Evolutionary conservation across 2,113 vertebrate species (phyloP).

Genomic region (Aspidoscelis tigris): DNA sequence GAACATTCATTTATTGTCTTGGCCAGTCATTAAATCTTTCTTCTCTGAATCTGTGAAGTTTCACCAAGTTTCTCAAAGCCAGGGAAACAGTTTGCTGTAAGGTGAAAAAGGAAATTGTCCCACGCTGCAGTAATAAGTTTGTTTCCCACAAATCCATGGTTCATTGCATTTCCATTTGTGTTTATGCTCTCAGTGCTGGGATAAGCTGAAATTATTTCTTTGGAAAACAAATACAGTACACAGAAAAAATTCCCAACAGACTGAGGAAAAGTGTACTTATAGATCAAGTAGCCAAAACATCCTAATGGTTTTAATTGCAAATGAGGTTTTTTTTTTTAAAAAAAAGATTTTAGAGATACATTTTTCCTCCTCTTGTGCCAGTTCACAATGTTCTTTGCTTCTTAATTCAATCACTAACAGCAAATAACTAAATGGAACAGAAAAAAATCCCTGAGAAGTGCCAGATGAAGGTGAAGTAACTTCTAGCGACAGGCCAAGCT

Average conservation of each 20-base stretch:
- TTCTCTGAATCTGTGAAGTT: background rate
- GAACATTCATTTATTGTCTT: background rate
- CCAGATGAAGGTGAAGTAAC: slow-evolving; percentile 48
- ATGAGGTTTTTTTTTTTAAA: slow-evolving; percentile 30
- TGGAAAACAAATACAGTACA: slow-evolving; percentile 56
- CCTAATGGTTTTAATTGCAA: slow-evolving; percentile 54
- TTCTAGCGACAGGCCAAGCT: slow-evolving; percentile 32
- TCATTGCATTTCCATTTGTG: slow-evolving; percentile 46
- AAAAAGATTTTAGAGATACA: slow-evolving; percentile 48
- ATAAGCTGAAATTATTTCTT: slow-evolving; percentile 55
- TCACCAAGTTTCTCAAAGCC: slow-evolving; percentile 25
- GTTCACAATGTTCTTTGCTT: slow-evolving; percentile 56
- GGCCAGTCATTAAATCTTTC: background rate
- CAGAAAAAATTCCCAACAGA: slow-evolving; percentile 59
- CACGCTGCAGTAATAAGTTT: slow-evolving; percentile 46
- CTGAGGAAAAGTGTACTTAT: slow-evolving; percentile 44
- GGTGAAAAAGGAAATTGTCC: slow-evolving; percentile 48
- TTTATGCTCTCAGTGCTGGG: slow-evolving; percentile 27
- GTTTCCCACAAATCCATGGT: slow-evolving; percentile 48
- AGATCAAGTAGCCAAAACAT: slow-evolving; percentile 55
- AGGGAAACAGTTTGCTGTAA: slow-evolving; percentile 13
- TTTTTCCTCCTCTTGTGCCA: slow-evolving; percentile 59
- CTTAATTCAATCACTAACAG: slow-evolving; percentile 50
- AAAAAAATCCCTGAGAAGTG: slow-evolving; percentile 53
- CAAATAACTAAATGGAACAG: slow-evolving; percentile 51